Base-by-base conservation (phyloP, 2,113 vertebrate genomes). In the Phyllopteryx taeniolatus region DNA sequence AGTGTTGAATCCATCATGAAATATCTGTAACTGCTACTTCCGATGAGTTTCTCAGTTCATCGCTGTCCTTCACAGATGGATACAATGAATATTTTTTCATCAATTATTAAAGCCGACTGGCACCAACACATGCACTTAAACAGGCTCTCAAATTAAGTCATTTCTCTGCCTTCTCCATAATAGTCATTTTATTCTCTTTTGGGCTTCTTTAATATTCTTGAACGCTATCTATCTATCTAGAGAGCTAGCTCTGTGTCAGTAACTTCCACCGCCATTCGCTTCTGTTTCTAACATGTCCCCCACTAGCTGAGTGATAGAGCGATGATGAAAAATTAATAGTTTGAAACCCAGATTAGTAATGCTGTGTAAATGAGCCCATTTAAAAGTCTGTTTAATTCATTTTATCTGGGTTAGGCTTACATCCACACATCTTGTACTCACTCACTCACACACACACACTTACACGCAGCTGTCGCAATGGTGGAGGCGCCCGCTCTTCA, bases 341-440 rank as follows among this genome's bases (percentile, higher is more conserved):
- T 82, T 79, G 82, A 84, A 87, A 88, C 85, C 83, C 74, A 72
- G 76, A 89, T 88, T 87, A 85, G 79, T 88, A 79, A 89, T 84
- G 83, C 80, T 86, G 86, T 88, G 84, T 90, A 88, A 90, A 91
- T 90, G 84, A 91, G 87, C 86, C 88, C 84, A 90, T 90, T 91
- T 91, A 89, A 89, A 89, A 90, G 88, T 90, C 86, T 90, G 90
- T 91, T 90, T 90, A 88, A 87, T 90, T 89, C 80, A 87, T 88
- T 88, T 78, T 90, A 88, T 85, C 88, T 90, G 83, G 89, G 90
- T 91, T 91, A 88, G 79, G 42, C 81, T 84, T 71, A 67, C 79
- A 78, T 39, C 73, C 77, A 84, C 77, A 79, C 78, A 79, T 68
- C 44, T 27, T 56, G 31, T 39, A 27, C 42, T 60, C 56, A 70